Base-by-base conservation (phyloP, 2,888 invertebrate species). In the Minunthozetes semirufus region DNA sequence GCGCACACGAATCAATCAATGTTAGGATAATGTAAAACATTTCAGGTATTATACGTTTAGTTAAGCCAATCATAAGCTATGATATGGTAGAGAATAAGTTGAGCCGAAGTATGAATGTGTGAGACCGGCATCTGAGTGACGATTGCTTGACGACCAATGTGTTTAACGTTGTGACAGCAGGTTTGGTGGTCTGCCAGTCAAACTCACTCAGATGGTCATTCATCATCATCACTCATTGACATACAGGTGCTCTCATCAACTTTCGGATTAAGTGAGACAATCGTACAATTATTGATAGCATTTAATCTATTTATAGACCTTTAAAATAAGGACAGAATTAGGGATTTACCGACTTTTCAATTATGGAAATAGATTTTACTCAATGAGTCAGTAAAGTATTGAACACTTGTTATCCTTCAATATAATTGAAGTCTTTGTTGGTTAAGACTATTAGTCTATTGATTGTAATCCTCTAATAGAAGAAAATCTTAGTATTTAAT, bases 151-250 rank as follows among this genome's bases (percentile, higher is more conserved):
- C n/a, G n/a, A n/a, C n/a, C n/a, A n/a, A 22, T 59, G 61, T 33
- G 27, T 29, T 61, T 1, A 61, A 61, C 61, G 25, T 61, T 61
- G 61, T 61, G 61, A 61, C 61, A 61, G 56, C 61, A 29, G 9
- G 61, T 61, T 61, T 25, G 61, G 61, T 61, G 61, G 61, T 61
- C 61, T 33, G 29, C 61, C 61, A 29, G 61, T 61, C 61, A 61
- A 61, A 61, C 61, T 61, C 56, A 19, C 56, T 56, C 19, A 56
- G n/a, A 61, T 61, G 61, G 61, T 61, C 29, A 61, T 61, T 61
- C 25, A 61, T 61, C 61, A 61, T 61, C 61, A 29, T 61, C 61
- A 61, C 61, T 29, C 15, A 61, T 61, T 61, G 61, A 61, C 61
- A 61, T 29, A 61, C 61, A 61, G 61, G 61, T 61, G 61, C 61